phyloP scores from a whole-genome alignment of 2,797 vertebrate species.

The Coranthus polyacanthus region DNA sequence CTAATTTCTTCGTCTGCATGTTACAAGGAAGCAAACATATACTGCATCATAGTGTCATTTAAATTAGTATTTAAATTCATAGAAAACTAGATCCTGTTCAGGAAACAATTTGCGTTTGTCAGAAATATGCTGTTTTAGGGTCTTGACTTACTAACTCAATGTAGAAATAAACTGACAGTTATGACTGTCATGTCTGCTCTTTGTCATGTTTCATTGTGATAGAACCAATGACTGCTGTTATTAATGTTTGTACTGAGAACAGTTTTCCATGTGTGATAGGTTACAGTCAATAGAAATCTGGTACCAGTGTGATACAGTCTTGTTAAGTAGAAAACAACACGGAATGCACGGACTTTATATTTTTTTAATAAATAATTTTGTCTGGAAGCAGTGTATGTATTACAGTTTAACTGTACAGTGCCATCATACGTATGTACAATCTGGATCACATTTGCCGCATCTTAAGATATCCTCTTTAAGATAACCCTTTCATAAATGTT shows the following conservation, averaged over 20 bases:
- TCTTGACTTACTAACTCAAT: conserved; percentile 29
- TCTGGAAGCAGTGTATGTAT: conserved; percentile 56
- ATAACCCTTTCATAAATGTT: not conserved
- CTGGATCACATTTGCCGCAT: conserved; percentile 24
- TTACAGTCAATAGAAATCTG: conserved; percentile 51
- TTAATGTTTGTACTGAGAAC: conserved; percentile 56
- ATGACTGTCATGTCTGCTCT: conserved; percentile 29
- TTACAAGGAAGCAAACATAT: conserved; percentile 29
- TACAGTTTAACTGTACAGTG: conserved; percentile 35
- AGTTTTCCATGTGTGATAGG: conserved; percentile 51
- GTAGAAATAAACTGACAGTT: conserved; percentile 54
- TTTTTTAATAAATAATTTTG: conserved; percentile 96
- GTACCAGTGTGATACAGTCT: conserved; percentile 53
- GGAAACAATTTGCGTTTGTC: conserved; percentile 27
- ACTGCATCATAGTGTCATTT: not conserved
- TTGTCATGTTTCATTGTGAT: conserved; percentile 56
- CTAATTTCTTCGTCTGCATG: conserved; percentile 33
- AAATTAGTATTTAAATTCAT: conserved; percentile 22
- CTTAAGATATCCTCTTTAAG: not conserved
- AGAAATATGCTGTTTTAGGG: conserved; percentile 22
- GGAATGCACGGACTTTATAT: conserved; percentile 88
- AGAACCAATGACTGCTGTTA: conserved; percentile 49
- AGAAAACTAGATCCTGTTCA: conserved; percentile 6
- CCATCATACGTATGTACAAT: conserved; percentile 23
- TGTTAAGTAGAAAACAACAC: conserved; percentile 50